Evolutionary conservation across 2,113 vertebrate genomes (phyloP).

Genomic region (Ptilonorhynchus violaceus): DNA sequence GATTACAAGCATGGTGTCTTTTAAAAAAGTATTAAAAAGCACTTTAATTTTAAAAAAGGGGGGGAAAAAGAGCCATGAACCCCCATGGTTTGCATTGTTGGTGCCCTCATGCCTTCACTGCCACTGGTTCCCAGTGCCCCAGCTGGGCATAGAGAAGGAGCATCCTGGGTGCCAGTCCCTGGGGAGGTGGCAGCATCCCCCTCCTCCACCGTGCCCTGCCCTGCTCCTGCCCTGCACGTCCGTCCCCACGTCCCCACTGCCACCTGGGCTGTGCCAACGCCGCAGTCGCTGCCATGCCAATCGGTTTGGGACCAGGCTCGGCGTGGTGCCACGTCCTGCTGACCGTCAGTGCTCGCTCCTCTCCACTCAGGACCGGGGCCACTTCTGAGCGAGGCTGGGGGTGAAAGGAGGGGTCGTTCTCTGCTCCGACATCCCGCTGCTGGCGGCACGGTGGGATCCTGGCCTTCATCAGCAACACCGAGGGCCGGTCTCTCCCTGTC

Average conservation of each 20-base stretch:
- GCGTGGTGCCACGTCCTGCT: background rate
- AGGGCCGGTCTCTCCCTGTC: background rate
- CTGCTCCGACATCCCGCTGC: background rate
- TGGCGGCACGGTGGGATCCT: background rate
- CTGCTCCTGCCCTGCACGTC: background rate
- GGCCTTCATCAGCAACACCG: background rate
- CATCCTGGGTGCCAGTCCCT: background rate
- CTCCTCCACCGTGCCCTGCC: background rate
- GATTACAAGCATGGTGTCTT: background rate
- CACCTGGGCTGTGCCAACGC: background rate
- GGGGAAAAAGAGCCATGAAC: background rate
- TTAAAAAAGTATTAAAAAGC: slow-evolving; percentile 11
- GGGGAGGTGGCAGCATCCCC: background rate
- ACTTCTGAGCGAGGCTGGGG: background rate
- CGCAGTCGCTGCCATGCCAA: fast-evolving
- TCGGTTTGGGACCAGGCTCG: background rate
- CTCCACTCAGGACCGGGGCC: background rate
- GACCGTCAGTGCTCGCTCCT: background rate
- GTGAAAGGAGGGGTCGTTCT: background rate
- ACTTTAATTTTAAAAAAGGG: background rate
- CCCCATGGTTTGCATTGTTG: background rate
- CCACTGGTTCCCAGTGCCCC: background rate
- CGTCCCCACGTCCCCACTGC: fast-evolving
- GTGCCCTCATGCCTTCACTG: background rate
- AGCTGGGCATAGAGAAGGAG: background rate